These are phyloP conservation scores for Autographa gamma DNA, from an alignment of 2,888 invertebrate genomes.

Conservation along the genomic window DNA sequence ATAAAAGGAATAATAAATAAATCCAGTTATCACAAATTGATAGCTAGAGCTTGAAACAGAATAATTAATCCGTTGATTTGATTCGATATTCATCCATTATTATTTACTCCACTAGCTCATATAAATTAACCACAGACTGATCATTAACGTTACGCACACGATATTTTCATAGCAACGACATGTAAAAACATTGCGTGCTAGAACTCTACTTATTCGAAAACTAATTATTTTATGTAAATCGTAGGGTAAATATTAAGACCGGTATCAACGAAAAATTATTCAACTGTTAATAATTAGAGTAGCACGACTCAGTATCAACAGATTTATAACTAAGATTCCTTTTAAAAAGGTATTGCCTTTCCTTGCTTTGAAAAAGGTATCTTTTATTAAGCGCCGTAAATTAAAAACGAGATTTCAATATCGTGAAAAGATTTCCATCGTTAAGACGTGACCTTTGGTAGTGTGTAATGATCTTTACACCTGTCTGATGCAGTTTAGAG, in stretches of 20 bases:
- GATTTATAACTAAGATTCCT: constrained; percentile 37
- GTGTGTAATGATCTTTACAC: constrained; percentile 34
- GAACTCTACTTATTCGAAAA: constrained; percentile 13
- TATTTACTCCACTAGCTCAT: not conserved
- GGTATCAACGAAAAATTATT: constrained; percentile 20
- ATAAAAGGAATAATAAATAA: too few relatives aligned
- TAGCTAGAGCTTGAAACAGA: not conserved
- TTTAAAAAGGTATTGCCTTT: constrained; percentile 35
- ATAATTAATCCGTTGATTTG: not conserved
- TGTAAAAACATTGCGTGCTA: constrained; percentile 20
- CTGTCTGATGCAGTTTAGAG: constrained; percentile 49
- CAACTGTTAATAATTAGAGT: constrained; percentile 30
- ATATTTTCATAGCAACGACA: not conserved
- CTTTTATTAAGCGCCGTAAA: constrained; percentile 30
- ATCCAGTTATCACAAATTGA: too few relatives aligned
- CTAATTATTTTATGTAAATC: not conserved
- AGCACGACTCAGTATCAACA: constrained; percentile 17
- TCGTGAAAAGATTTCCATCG: constrained; percentile 22
- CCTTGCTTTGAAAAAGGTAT: constrained; percentile 33
- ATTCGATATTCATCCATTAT: not conserved
- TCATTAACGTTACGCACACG: constrained; percentile 13
- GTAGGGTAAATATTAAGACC: not conserved
- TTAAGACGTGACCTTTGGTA: constrained; percentile 32
- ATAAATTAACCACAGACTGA: not conserved
- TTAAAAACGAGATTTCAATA: constrained; percentile 44